Evolutionary conservation across 2,113 vertebrate species (phyloP).

Genomic region (Rhinichthys klamathensis): DNA sequence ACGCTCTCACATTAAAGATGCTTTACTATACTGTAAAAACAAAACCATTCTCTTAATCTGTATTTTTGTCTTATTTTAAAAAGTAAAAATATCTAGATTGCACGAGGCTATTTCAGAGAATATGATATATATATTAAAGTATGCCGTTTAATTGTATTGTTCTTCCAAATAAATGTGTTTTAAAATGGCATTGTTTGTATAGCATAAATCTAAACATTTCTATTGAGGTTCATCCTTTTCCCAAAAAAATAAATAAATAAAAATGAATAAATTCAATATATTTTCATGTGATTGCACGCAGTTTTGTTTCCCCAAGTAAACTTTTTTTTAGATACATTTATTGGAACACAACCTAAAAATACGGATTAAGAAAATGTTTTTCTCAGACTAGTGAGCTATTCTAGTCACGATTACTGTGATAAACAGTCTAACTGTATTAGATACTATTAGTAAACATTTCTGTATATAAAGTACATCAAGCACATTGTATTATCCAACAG

Average conservation of each 20-base stretch:
- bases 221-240: background rate
- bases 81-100: background rate
- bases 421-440: slow-evolving; percentile 66
- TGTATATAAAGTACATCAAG: slow-evolving; percentile 72
- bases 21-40: background rate
- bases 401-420: slow-evolving; percentile 45
- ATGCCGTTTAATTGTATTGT: background rate
- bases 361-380: background rate
- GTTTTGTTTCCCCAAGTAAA: background rate
- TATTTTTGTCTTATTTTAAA: background rate
- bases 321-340: background rate
- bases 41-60: background rate
- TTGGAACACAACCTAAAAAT: background rate
- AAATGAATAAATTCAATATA: background rate
- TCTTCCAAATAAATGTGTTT: background rate
- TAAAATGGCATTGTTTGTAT: background rate
- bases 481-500: slow-evolving; percentile 62
- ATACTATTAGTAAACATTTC: slow-evolving; percentile 67
- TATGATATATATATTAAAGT: background rate
- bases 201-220: background rate
- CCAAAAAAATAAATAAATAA: background rate
- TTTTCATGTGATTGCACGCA: background rate
- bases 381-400: slow-evolving; percentile 25
- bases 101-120: background rate
- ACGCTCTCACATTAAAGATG: background rate